Evolutionary conservation across 1,140 invertebrate genomes (phyloP).

Genomic region (Pseudobourletiella spinata): DNA sequence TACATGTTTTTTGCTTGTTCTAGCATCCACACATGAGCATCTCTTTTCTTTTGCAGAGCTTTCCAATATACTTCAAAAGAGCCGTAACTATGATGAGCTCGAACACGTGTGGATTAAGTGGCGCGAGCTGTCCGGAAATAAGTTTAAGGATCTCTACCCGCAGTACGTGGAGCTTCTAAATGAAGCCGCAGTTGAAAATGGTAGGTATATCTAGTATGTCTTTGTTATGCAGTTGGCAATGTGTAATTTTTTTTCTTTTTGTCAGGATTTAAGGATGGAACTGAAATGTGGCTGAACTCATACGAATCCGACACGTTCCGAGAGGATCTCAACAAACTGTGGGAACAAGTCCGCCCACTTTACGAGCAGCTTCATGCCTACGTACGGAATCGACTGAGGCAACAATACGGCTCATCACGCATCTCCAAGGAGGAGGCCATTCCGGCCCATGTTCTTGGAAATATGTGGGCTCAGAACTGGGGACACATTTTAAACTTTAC

Average conservation of each 20-base stretch:
- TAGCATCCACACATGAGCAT: neutral
- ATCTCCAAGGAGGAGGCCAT: slow-evolving; percentile 63
- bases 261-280: slow-evolving; percentile 17
- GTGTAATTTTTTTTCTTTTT: neutral
- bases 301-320: slow-evolving; percentile 54
- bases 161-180: slow-evolving; percentile 67
- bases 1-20: too few species aligned
- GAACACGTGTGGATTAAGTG: slow-evolving; percentile 66
- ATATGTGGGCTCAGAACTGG: slow-evolving; percentile 92
- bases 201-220: slow-evolving; percentile 49
- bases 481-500: slow-evolving; percentile 61
- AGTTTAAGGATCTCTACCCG: slow-evolving; percentile 56
- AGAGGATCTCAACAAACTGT: slow-evolving; percentile 54
- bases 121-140: slow-evolving; percentile 61
- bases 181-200: slow-evolving; percentile 69
- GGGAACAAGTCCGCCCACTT: slow-evolving; percentile 67
- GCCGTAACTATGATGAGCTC: slow-evolving; percentile 61
- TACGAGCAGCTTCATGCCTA: slow-evolving; percentile 82
- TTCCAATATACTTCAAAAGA: slow-evolving; percentile 38
- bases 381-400: slow-evolving; percentile 60
- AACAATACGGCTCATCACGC: slow-evolving; percentile 55
- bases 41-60: slow-evolving; percentile 5
- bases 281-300: slow-evolving; percentile 18
- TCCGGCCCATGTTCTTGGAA: slow-evolving; percentile 84
- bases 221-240: neutral